Evolutionary conservation across 2,888 invertebrate species (phyloP), one percentile per base, ranked within the genome.

Genomic region (Plagiodera versicolora): DNA sequence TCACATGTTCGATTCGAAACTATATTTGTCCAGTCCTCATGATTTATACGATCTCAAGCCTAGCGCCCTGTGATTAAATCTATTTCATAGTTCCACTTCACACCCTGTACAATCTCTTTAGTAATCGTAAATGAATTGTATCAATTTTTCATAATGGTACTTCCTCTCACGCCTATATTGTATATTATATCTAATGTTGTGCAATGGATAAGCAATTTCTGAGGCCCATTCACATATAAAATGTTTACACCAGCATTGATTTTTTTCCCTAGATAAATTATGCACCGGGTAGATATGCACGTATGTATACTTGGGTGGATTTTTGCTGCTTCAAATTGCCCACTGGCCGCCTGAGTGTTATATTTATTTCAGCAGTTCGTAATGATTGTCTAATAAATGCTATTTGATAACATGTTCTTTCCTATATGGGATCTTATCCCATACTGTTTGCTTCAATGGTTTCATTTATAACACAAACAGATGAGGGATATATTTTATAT

Each of bases 161-260:
- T 50, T 56, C 24, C 47, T 56, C 52, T 84, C 84, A 84, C 84
- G 83, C 81, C 80, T 81, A 80, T 80, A 61, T 83, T 32, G 32
- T 32, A 2, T 39, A 39, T 39, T 14, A 81, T 83, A 83, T 82
- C 82, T 83, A 83, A 83, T 83, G 83, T 83, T 83, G 83, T 84
- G 84, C 81, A 83, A 83, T 84, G 83, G 84, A 84, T 83, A 83
- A 83, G 81, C 79, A 78, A 76, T 79, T 77, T 73, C 78, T 80
- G 66, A 66, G 65, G 72, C 72, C 74, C 75, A 73, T 75, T 71
- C 74, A 72, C 74, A 74, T 63, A 56, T 61, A 52, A 49, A 45
- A 39, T 14, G 51, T 60, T 60, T 50, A 35, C n/a, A n/a, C 24
- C 52, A 18, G 46, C 47, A 72, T 70, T 71, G 71, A 73, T 72